phyloP scores from a whole-genome alignment of 2,797 vertebrate species.

The Telmatherina bonti region DNA sequence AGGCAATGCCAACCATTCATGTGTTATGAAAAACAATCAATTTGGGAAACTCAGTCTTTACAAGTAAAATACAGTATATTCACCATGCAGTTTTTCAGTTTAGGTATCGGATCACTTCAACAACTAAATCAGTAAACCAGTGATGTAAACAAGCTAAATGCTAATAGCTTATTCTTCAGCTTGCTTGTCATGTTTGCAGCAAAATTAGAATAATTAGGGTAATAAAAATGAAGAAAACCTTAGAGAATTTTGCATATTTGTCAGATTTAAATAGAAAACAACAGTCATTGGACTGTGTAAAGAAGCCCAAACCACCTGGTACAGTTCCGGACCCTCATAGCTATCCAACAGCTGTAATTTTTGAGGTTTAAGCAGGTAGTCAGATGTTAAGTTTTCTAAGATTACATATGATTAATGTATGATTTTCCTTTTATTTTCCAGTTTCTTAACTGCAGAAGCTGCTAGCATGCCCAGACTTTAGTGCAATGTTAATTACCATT shows the following conservation, averaged over 20 bases:
- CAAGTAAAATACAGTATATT: too few relatives aligned
- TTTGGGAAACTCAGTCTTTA: slow-evolving; percentile 17
- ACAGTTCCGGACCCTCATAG: not conserved
- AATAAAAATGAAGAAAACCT: not conserved
- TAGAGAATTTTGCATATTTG: not conserved
- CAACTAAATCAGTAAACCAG: not conserved
- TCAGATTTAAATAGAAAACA: not conserved
- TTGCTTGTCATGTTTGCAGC: not conserved
- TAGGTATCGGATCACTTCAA: not conserved
- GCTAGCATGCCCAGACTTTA: not conserved
- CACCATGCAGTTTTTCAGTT: too few relatives aligned
- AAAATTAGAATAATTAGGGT: slow-evolving; percentile 3
- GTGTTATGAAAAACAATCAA: slow-evolving; percentile 19
- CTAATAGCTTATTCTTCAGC: slow-evolving; percentile 38
- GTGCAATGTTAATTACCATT: too few relatives aligned
- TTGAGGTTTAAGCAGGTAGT: too few relatives aligned
- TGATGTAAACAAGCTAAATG: slow-evolving; percentile 31
- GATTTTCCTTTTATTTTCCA: not conserved
- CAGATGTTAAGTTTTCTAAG: too few relatives aligned
- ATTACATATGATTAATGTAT: too few relatives aligned
- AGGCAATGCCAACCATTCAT: not conserved
- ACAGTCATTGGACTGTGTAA: not conserved
- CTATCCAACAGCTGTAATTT: too few relatives aligned
- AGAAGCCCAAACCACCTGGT: not conserved
- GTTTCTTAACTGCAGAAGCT: not conserved